phyloP scores from a whole-genome alignment of 2,113 vertebrate species.

The Chionis minor region DNA sequence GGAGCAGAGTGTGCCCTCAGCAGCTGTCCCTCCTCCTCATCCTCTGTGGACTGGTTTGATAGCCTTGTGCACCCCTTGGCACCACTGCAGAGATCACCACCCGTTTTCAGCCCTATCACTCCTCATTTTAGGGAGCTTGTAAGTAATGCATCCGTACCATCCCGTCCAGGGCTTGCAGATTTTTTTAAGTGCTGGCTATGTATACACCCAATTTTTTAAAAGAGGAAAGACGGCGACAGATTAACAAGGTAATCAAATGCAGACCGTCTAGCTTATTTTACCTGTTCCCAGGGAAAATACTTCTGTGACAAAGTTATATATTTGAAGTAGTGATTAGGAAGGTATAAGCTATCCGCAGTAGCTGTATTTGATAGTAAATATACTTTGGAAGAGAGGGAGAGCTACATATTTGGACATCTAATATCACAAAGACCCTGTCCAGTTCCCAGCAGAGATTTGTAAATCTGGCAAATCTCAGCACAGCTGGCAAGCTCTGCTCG shows the following conservation, averaged over 20 bases:
- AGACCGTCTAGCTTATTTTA: neutral
- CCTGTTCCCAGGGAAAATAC: neutral
- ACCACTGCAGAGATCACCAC: neutral
- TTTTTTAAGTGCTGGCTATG: neutral
- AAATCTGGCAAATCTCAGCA: conserved; percentile 11
- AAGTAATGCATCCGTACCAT: neutral
- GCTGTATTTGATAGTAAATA: neutral
- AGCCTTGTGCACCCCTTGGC: neutral
- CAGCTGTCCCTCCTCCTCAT: neutral
- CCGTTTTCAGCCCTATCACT: neutral
- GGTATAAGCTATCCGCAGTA: neutral
- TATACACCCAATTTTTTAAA: neutral
- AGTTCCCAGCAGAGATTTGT: neutral
- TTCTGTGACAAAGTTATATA: neutral
- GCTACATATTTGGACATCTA: neutral
- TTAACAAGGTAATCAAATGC: neutral
- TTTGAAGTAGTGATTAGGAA: neutral
- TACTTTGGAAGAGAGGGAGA: neutral
- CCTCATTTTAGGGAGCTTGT: neutral
- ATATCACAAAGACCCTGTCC: neutral
- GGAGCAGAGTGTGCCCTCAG: neutral
- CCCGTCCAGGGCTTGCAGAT: neutral
- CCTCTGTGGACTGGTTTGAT: neutral
- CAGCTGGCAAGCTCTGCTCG: neutral
- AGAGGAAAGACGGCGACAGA: neutral